Conservation (phyloP, 2,113 vertebrate species). For the Eptesicus fuscus region DNA sequence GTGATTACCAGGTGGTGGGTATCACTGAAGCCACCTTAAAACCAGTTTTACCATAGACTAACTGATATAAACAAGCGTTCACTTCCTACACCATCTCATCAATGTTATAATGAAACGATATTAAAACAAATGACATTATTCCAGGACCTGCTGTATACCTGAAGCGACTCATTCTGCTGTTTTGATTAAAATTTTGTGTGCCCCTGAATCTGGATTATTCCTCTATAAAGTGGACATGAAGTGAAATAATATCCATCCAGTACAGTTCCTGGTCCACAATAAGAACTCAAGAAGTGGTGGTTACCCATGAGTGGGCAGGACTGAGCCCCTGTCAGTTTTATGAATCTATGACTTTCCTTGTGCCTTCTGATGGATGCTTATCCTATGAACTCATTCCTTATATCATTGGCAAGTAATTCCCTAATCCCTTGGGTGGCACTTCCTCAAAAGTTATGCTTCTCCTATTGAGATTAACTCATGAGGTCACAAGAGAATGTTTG, state of each 20-base stretch:
- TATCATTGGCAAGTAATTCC: background rate
- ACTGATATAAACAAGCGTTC: background rate
- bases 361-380: background rate
- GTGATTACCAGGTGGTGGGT: accelerated
- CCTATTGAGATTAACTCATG: background rate
- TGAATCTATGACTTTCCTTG: background rate
- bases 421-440: background rate
- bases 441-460: background rate
- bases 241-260: background rate
- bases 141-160: background rate
- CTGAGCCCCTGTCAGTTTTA: background rate
- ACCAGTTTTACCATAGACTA: background rate
- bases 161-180: background rate
- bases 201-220: background rate
- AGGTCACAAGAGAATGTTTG: background rate
- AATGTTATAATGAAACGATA: background rate
- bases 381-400: background rate
- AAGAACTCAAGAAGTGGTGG: background rate
- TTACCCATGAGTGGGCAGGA: background rate
- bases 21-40: background rate
- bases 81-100: background rate
- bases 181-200: background rate
- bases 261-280: background rate
- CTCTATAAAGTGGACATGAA: background rate
- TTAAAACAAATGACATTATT: background rate